Evolutionary conservation across 2,888 invertebrate species (phyloP).

Genomic region (Eucriotettix oculatus): DNA sequence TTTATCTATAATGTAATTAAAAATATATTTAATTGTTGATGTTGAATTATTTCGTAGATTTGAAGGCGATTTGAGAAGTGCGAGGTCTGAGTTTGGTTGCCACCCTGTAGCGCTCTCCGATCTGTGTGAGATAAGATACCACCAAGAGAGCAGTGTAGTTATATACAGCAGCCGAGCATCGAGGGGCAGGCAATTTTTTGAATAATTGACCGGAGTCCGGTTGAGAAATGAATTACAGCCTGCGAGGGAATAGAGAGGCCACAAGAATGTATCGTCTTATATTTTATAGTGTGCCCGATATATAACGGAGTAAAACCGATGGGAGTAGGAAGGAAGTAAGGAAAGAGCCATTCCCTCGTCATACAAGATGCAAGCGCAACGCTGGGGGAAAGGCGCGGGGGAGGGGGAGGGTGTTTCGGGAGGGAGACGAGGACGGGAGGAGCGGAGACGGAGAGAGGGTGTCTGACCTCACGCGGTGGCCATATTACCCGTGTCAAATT

Average conservation of each 20-base stretch:
- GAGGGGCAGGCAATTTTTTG: constrained; percentile 32
- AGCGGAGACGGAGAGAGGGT: neutral
- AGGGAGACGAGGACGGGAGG: neutral
- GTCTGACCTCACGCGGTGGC: neutral
- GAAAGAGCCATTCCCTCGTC: neutral
- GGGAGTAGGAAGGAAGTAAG: neutral
- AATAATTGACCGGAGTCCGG: constrained; percentile 36
- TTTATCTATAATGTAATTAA: too few relatives aligned
- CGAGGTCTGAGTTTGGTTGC: too few relatives aligned
- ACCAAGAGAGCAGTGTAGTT: neutral
- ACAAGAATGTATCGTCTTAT: constrained; percentile 12
- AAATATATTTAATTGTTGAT: too few relatives aligned
- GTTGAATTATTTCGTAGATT: too few relatives aligned
- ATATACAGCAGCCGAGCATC: constrained; percentile 12
- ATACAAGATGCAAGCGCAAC: neutral
- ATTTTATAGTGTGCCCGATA: constrained; percentile 6
- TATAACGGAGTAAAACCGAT: neutral
- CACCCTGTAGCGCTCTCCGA: neutral
- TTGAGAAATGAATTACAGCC: constrained; percentile 32
- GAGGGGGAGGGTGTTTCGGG: neutral
- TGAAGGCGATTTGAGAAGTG: too few relatives aligned
- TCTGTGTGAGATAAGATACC: neutral
- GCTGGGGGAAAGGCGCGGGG: neutral
- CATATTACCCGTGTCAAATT: constrained; percentile 13
- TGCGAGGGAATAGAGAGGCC: neutral